Percentiles rank a stretch among this genome's conserved stretches.
Conservation (phyloP, 1,140 invertebrate species). For the Sarcophaga bullata region DNA sequence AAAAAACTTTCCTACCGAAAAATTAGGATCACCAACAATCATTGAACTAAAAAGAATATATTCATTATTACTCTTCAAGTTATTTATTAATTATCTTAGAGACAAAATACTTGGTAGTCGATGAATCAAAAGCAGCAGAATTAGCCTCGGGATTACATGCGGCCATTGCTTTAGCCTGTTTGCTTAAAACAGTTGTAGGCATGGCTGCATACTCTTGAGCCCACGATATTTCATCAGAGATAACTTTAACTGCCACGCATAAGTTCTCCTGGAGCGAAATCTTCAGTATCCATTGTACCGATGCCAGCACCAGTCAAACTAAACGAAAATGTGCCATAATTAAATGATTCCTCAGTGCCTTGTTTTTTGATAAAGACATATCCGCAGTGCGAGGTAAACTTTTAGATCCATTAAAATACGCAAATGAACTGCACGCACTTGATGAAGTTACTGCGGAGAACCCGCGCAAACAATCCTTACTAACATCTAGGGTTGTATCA, state of each 20-base stretch:
- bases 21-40: conserved; percentile 55
- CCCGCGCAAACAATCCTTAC: not conserved
- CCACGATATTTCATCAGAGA: conserved; percentile 60
- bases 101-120: conserved; percentile 52
- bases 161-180: conserved; percentile 54
- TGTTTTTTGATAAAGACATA: conserved; percentile 48
- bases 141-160: conserved; percentile 35
- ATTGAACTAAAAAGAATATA: conserved; percentile 49
- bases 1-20: conserved; percentile 61
- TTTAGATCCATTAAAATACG: conserved; percentile 51
- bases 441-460: conserved; percentile 1
- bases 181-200: conserved; percentile 55
- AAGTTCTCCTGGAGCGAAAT: conserved; percentile 56
- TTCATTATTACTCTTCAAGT: not conserved
- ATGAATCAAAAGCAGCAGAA: conserved; percentile 43
- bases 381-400: conserved; percentile 60
- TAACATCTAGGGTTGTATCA: conserved; percentile 27
- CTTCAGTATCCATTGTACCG: conserved; percentile 28
- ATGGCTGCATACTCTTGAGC: conserved; percentile 59
- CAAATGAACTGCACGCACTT: conserved; percentile 43
- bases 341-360: conserved; percentile 46
- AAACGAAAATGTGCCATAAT: conserved; percentile 56
- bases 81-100: not conserved
- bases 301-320: conserved; percentile 25
- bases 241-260: conserved; percentile 60